These are phyloP conservation scores for Muscicapa comitata DNA, from an alignment of 2,797 vertebrate genomes.

Conservation along the genomic window DNA sequence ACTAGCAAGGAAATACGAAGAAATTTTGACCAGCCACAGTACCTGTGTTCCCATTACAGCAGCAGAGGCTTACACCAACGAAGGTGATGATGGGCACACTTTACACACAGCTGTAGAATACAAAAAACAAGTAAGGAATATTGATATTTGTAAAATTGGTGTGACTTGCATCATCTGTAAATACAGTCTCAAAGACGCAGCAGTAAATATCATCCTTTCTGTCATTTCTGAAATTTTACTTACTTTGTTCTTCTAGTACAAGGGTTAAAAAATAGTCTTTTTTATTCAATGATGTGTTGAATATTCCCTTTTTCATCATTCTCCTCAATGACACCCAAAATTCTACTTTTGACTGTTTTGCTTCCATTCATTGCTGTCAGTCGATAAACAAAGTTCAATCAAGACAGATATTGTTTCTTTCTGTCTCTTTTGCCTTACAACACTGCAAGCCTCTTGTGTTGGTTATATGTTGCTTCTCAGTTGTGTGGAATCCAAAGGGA, in stretches of 20 bases:
- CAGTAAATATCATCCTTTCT: neutral
- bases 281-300: neutral
- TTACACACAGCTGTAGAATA: neutral
- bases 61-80: constrained; percentile 64
- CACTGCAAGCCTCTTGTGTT: neutral
- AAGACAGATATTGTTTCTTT: neutral
- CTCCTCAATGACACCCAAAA: neutral
- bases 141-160: neutral
- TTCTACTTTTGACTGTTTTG: neutral
- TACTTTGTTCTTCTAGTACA: neutral
- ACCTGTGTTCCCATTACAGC: constrained; percentile 81
- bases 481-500: neutral
- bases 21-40: constrained; percentile 74
- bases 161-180: neutral
- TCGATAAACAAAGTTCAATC: neutral
- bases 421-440: neutral
- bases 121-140: constrained; percentile 53
- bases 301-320: neutral
- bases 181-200: neutral
- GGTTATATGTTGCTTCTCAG: neutral
- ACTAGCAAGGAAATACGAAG: constrained; percentile 71
- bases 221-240: neutral
- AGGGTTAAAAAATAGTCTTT: neutral
- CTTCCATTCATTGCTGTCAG: neutral
- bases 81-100: constrained; percentile 64